phyloP scores from a whole-genome alignment of 2,113 vertebrate species.

The Calyptommatus sinebrachiatus region DNA sequence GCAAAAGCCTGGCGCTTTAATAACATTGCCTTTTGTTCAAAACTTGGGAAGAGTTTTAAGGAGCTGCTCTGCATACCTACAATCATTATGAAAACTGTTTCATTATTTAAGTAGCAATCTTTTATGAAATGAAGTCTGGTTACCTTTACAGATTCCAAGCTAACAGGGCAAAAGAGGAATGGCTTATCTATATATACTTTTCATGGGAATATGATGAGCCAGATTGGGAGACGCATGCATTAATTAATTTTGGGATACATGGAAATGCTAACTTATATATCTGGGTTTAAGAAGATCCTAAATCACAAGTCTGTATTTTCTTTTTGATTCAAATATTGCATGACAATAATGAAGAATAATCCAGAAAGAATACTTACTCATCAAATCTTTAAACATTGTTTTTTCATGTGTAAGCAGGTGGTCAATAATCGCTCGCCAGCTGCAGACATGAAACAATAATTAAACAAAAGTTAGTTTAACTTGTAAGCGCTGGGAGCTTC shows the following conservation, averaged over 20 bases:
- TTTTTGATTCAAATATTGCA: neutral
- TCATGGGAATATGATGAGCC: no score
- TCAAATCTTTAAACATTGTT: conserved; percentile 97
- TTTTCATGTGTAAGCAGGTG: conserved; percentile 97
- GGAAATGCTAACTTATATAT: neutral
- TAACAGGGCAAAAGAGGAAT: no score
- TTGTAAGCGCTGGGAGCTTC: no score
- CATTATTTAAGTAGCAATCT: neutral
- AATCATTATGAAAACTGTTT: conserved; percentile 17
- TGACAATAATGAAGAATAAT: neutral
- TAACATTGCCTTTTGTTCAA: conserved; percentile 94
- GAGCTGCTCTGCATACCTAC: conserved; percentile 92
- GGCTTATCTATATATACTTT: no score
- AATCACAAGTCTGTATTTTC: neutral
- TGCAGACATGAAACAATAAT: conserved; percentile 59
- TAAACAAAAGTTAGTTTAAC: conserved; percentile 15
- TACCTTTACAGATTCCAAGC: neutral
- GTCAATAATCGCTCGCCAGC: conserved; percentile 94
- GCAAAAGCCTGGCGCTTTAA: conserved; percentile 93
- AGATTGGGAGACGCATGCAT: no score
- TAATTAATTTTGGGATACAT: no score
- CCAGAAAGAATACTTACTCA: conserved; percentile 84
- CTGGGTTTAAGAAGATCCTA: neutral
- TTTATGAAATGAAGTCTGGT: neutral
- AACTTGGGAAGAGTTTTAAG: conserved; percentile 87